These are phyloP conservation scores for Physeter macrocephalus DNA, from an alignment of 2,113 vertebrate species.

Conservation along the genomic window DNA sequence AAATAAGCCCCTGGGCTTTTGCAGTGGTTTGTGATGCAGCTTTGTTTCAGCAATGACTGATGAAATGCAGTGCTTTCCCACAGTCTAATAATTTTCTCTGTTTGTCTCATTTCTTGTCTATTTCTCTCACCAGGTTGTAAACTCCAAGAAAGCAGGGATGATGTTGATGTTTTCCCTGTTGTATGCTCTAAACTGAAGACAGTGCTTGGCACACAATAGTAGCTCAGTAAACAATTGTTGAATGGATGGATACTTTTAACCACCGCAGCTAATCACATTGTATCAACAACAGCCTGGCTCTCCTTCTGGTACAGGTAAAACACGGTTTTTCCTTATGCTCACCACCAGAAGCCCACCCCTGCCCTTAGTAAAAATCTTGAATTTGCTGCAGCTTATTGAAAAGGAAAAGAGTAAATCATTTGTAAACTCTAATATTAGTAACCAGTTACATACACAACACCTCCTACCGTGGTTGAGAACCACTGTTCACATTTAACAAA, in stretches of 20 bases:
- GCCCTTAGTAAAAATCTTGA: not conserved
- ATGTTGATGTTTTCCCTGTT: not conserved
- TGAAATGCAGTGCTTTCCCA: not conserved
- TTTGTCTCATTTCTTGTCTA: not conserved
- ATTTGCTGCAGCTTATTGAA: not conserved
- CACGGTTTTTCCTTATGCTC: not conserved
- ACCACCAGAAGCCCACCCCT: not conserved
- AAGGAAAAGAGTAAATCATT: not conserved
- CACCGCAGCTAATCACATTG: not conserved
- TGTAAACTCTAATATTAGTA: not conserved
- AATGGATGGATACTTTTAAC: not conserved
- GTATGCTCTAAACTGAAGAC: not conserved
- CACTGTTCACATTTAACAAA: not conserved
- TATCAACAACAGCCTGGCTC: rapidly evolving
- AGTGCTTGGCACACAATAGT: not conserved
- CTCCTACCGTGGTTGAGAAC: not conserved
- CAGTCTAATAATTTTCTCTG: not conserved
- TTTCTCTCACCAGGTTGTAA: not conserved
- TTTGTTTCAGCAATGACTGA: not conserved
- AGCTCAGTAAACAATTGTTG: not conserved
- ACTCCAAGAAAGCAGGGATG: not conserved
- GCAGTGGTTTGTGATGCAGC: not conserved
- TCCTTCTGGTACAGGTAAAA: not conserved
- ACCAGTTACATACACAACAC: rapidly evolving
- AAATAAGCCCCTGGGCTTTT: not conserved